Base-by-base conservation (phyloP, 2,888 invertebrate genomes). In the Rhagonycha fulva region DNA sequence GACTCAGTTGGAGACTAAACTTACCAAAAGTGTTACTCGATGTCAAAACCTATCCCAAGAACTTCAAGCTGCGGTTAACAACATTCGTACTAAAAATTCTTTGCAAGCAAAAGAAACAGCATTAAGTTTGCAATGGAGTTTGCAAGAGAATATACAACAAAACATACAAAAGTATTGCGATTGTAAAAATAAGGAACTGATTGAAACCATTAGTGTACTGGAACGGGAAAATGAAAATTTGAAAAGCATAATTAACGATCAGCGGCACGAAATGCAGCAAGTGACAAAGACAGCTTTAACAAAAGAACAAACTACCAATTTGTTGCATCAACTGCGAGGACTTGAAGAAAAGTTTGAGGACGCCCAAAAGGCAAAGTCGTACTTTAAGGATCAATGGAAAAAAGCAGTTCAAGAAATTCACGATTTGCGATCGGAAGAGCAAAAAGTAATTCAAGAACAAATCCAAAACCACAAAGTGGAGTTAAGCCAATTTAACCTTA, bases 341-440 rank as follows among this genome's bases (percentile, higher is more conserved):
- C 83, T 94, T 11, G 93, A 94, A 83, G 91, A 93, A 83, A 93
- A 93, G 82, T 88, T 93, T 68, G 89, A 90, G 77, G 90, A 90
- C 74, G 91, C 93, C 3, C 89, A 91, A 73, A 91, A 91, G 74
- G 92, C 93, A 60, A 94, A 94, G 85, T 88, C 90, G 12, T 94
- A 93, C 84, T 95, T 95, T 87, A 94, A 95, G 83, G 92, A 93
- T 81, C 93, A 94, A 84, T 95, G 94, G 93, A 91, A 91, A 1
- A 91, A 91, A 78, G 91, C 93, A 0, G 91, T 93, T 3, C 88
- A 92, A 0, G 94, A 94, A 82, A 89, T 94, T 72, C 94, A 94
- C 78, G 88, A 89, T 63, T 85, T 91, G 76, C 93, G 93, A 83
- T 88, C 89, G 62, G 88, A 88, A 83, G 88, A 90, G 76, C 88